Conservation (phyloP, 1,140 invertebrate genomes). For the Leptinotarsa undecemlineata region DNA sequence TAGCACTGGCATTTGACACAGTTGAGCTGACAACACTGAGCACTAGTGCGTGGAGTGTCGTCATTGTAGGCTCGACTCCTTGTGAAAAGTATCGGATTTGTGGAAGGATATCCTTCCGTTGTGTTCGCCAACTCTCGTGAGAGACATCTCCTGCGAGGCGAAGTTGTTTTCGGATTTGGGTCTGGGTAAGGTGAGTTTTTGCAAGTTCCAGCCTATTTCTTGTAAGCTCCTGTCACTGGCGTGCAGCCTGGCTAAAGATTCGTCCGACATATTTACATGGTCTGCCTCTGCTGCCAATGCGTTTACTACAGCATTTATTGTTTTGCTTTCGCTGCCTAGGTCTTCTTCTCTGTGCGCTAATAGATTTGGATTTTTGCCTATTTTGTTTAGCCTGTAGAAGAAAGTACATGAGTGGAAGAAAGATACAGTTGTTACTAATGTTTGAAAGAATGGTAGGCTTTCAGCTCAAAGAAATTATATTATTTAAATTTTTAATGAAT, state of each 20-base stretch:
- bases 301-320: slow-evolving; percentile 88
- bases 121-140: slow-evolving; percentile 52
- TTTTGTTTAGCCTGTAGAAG: slow-evolving; percentile 85
- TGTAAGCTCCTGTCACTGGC: slow-evolving; percentile 68
- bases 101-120: slow-evolving; percentile 71
- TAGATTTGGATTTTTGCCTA: slow-evolving; percentile 96
- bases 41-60: slow-evolving; percentile 73
- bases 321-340: slow-evolving; percentile 84
- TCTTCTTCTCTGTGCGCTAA: slow-evolving; percentile 90
- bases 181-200: slow-evolving; percentile 65
- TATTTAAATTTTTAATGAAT: too few relatives aligned
- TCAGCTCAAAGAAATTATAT: too few relatives aligned
- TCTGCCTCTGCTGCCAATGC: slow-evolving; percentile 86
- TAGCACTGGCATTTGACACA: slow-evolving; percentile 43
- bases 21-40: slow-evolving; percentile 45
- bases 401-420: neutral
- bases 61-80: slow-evolving; percentile 73
- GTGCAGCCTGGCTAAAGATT: slow-evolving; percentile 68
- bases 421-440: neutral
- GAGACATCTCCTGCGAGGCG: slow-evolving; percentile 61
- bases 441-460: neutral
- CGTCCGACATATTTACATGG: slow-evolving; percentile 75
- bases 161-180: slow-evolving; percentile 85
- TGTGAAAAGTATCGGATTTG: slow-evolving; percentile 77
- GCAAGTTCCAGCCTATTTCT: slow-evolving; percentile 68